Percentiles rank a stretch among this genome's conserved stretches.
Conservation (phyloP, 1,140 invertebrate species). For the Caenorhabditis tropicalis region DNA sequence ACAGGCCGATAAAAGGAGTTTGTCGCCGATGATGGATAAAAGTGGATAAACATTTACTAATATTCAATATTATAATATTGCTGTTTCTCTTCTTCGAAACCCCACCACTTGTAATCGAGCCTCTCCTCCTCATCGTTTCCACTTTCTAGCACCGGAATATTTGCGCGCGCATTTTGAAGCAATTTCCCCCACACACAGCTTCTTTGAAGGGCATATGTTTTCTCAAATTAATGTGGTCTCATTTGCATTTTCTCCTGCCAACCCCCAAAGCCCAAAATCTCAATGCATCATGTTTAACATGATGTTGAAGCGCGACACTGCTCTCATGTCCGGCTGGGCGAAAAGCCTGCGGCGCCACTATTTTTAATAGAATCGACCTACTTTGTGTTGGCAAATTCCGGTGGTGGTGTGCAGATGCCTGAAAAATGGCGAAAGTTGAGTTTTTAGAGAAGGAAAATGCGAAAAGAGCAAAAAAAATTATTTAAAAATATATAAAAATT, state of each 20-base stretch:
- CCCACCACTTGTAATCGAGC: conserved; percentile 42
- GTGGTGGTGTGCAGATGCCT: neutral
- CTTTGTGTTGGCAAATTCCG: neutral
- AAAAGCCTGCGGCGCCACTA: neutral
- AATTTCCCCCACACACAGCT: too few species aligned
- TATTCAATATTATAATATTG: neutral
- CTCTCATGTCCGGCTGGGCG: conserved; percentile 21
- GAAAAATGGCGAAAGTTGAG: neutral
- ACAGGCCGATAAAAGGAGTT: neutral
- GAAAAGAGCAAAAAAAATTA: neutral
- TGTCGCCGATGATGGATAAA: neutral
- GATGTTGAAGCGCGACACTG: neutral
- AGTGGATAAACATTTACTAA: conserved; percentile 26
- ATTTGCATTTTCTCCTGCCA: conserved; percentile 29
- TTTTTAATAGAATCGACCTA: conserved; percentile 2
- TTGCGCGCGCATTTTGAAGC: conserved; percentile 40
- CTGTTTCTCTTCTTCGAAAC: neutral
- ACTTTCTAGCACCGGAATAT: neutral
- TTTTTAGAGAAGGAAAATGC: neutral
- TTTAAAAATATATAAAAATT: neutral
- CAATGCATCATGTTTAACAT: conserved; percentile 28
- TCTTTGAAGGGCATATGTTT: conserved; percentile 38
- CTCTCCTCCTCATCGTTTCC: neutral
- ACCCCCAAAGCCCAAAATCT: too few species aligned
- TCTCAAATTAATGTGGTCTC: conserved; percentile 44